Evolutionary conservation across 2,797 vertebrate genomes (phyloP).

Genomic region (Kryptopterus vitreolus): DNA sequence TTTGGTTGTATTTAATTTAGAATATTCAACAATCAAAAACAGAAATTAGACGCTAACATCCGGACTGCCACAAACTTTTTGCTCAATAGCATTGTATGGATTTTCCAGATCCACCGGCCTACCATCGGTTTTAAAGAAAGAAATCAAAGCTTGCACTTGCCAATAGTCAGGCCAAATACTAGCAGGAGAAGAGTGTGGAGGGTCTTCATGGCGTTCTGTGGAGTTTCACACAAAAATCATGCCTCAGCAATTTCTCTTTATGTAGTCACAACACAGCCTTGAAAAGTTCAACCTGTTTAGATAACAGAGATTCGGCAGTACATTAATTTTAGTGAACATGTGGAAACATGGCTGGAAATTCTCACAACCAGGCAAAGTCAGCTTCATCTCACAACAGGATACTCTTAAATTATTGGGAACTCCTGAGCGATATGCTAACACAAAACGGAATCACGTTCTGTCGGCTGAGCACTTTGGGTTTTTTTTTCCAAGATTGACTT

Average conservation of each 20-base stretch:
- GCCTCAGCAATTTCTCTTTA: slow-evolving; percentile 26
- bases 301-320: slow-evolving; percentile 1
- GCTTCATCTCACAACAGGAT: background rate
- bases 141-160: slow-evolving; percentile 59
- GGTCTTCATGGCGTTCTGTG: slow-evolving; percentile 60
- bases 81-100: background rate
- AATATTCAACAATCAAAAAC: no score
- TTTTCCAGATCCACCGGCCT: background rate
- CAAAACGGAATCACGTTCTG: background rate
- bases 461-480: no score
- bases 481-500: no score
- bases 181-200: slow-evolving; percentile 58
- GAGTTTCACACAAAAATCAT: background rate
- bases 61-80: background rate
- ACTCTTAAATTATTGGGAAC: background rate
- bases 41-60: background rate
- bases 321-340: slow-evolving; percentile 27
- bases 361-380: slow-evolving; percentile 44
- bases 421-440: background rate
- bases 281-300: slow-evolving; percentile 13
- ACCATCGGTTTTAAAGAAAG: background rate
- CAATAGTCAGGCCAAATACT: slow-evolving; percentile 57
- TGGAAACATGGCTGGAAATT: slow-evolving; percentile 56
- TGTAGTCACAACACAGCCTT: slow-evolving; percentile 54
- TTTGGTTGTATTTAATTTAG: background rate